These are phyloP conservation scores for Anguilla rostrata DNA, from an alignment of 2,113 vertebrate species.

Conservation along the genomic window DNA sequence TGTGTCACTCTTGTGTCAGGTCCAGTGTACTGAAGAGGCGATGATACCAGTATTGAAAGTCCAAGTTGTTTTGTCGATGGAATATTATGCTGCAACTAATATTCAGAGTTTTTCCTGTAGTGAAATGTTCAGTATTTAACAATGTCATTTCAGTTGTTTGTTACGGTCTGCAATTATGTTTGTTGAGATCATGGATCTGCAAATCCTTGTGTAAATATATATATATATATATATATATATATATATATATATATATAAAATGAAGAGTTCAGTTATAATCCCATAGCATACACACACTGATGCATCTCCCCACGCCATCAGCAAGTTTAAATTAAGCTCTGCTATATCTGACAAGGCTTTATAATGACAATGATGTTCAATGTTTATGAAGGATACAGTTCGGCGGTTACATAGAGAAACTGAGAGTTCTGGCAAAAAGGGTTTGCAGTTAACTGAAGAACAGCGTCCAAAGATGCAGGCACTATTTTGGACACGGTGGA, in stretches of 20 bases:
- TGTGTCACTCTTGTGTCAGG: conserved; percentile 44
- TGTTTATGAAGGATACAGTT: conserved; percentile 13
- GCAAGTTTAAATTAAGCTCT: not conserved
- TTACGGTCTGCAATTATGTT: not conserved
- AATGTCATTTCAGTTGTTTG: not conserved
- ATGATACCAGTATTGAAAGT: conserved; percentile 6
- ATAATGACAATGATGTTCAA: not conserved
- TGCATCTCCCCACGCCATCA: conserved; percentile 43
- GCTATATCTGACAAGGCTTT: conserved; percentile 25
- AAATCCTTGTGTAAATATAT: not conserved
- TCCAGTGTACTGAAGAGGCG: conserved; percentile 58
- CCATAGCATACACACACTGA: conserved; percentile 41
- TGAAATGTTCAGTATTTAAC: not conserved
- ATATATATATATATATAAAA: conserved; percentile 22
- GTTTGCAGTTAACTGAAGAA: not conserved
- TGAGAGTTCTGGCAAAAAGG: conserved; percentile 9
- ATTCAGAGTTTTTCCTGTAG: not conserved
- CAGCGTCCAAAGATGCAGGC: not conserved
- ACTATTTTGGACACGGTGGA: not conserved
- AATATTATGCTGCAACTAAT: not conserved
- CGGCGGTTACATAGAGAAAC: not conserved
- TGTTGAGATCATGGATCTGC: not conserved
- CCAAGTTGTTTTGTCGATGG: not conserved
- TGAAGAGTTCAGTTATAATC: conserved; percentile 57
- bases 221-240: too few relatives aligned